Conservation (phyloP, 1,140 invertebrate species). For the Vanessa tameamea region DNA sequence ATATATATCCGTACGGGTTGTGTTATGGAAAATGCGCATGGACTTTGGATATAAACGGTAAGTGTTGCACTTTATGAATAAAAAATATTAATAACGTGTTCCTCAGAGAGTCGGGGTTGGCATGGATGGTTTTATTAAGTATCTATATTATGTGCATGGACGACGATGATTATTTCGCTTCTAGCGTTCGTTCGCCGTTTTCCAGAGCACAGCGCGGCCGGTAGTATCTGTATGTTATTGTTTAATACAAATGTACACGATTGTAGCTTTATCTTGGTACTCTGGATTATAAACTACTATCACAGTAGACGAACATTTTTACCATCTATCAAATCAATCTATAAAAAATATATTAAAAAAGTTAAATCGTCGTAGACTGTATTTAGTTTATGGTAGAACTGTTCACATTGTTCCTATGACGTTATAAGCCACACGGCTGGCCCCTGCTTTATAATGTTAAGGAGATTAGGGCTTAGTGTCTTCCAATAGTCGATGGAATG, state of each 20-base stretch:
- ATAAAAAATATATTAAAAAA: not conserved
- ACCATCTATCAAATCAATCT: not conserved
- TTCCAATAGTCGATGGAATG: constrained; percentile 23
- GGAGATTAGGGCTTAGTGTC: constrained; percentile 27
- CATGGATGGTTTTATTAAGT: constrained; percentile 36
- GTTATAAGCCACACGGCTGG: constrained; percentile 17
- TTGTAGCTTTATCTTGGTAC: constrained; percentile 40
- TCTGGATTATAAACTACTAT: constrained; percentile 23
- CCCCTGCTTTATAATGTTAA: constrained; percentile 35
- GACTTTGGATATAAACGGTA: constrained; percentile 48
- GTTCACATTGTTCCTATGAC: not conserved
- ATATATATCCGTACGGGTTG: constrained; percentile 64
- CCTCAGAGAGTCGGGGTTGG: constrained; percentile 22
- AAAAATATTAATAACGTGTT: constrained; percentile 27
- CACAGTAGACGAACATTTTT: not conserved
- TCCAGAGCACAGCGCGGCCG: constrained; percentile 66
- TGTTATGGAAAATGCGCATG: constrained; percentile 75
- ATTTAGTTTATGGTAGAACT: not conserved
- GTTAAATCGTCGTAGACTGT: not conserved
- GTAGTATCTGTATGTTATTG: constrained; percentile 49
- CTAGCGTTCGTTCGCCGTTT: constrained; percentile 46
- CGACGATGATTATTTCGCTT: constrained; percentile 12
- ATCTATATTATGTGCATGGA: constrained; percentile 31
- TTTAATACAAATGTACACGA: constrained; percentile 47
- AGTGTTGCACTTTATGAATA: constrained; percentile 54